These are phyloP conservation scores for Sardina pilchardus DNA, from an alignment of 2,113 vertebrate genomes.

Conservation along the genomic window DNA sequence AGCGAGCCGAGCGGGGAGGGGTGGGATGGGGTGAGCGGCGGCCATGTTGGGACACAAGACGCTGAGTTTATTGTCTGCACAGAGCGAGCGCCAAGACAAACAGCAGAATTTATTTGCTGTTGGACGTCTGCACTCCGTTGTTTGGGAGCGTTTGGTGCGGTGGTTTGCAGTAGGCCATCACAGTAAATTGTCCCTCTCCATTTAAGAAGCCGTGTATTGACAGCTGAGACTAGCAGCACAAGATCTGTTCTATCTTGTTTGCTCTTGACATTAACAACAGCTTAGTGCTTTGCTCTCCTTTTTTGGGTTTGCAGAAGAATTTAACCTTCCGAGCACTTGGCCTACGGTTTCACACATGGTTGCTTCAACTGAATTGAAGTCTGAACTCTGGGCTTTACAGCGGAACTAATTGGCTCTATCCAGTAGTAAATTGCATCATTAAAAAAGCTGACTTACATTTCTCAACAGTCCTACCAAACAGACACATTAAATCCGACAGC, in stretches of 20 bases:
- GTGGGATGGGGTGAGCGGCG: background rate
- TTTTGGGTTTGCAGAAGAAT: constrained; percentile 48
- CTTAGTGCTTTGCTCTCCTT: constrained; percentile 51
- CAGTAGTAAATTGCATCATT: constrained; percentile 51
- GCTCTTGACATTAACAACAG: constrained; percentile 55
- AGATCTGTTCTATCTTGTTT: constrained; percentile 51
- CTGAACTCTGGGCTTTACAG: constrained; percentile 47
- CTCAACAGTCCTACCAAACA: constrained; percentile 11
- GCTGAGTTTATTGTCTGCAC: constrained; percentile 31
- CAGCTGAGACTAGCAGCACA: constrained; percentile 30
- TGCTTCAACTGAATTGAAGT: constrained; percentile 47
- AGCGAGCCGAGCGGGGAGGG: background rate
- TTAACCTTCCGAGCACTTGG: constrained; percentile 48
- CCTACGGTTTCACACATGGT: constrained; percentile 42
- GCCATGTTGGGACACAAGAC: constrained; percentile 1
- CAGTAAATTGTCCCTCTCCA: constrained; percentile 35
- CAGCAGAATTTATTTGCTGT: constrained; percentile 42
- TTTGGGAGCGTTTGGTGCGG: constrained; percentile 24
- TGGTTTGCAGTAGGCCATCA: background rate
- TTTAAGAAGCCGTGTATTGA: constrained; percentile 37
- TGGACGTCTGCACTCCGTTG: constrained; percentile 31
- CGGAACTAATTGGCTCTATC: constrained; percentile 57
- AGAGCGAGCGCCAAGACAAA: constrained; percentile 46
- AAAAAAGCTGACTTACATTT: constrained; percentile 20
- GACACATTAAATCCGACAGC: background rate